Base-by-base conservation (phyloP, 2,797 vertebrate species). In the Xerus rutilus region DNA sequence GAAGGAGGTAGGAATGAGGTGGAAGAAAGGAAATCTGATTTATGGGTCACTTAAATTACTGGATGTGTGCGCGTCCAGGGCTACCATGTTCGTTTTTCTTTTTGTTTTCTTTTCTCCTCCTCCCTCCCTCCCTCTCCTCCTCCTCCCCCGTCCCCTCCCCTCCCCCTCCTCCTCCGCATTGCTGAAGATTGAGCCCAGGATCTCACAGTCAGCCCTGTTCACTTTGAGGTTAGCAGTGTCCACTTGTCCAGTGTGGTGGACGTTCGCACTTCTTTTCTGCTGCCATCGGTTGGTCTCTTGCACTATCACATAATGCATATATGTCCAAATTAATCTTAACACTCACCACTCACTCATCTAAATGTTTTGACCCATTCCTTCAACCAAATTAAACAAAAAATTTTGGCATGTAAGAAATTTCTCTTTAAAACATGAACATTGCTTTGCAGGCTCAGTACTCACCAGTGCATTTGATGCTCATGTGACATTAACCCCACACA, bases 21-120 rank as follows among this genome's bases (percentile, higher is more conserved):
- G 70, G 6, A 39, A 49, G 23, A 25, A 20, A 21, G 4, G 1
- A 25, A 32, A 3, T 12, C 10, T 3, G 2, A 12, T 32, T 25
- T 35, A 9, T n/a, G 65, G 28, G 20, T 49, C 78, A 1, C 14
- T 1, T 23, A n/a, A 59, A 12, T 57, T 45, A 1, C 72, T 3
- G 35, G 47, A 7, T 14, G 0, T 1, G 20, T 2, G 0, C 8
- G 32, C 3, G 14, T n/a, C 54, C 43, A 1, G 25, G 4, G 15
- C 35, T 0, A 11, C 17, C 69, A 2, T 1, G 2, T 15, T 28
- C 70, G 2, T 12, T 14, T 39, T 35, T 32, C 62, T 30, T 28
- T 65, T 13, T 11, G 3, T 10, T 25, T 62, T 8, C 59, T 25
- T 64, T 9, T 11, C 10, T 64, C 4, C 62, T 30, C 28, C 62